Conservation (phyloP, 2,888 invertebrate genomes). For the Acanthopleura granulata region DNA sequence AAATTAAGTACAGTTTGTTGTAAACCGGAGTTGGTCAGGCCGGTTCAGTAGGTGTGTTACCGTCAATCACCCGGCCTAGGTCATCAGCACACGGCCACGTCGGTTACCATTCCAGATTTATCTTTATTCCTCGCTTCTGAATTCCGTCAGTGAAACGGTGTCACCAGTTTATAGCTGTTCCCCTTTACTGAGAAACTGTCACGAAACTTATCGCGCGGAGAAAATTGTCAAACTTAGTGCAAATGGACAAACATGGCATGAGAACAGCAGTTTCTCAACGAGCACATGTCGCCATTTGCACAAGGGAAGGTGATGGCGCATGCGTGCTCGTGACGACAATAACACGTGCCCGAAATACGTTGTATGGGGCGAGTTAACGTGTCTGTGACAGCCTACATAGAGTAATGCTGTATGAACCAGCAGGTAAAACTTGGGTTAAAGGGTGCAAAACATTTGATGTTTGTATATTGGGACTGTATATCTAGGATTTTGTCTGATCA, state of each 20-base stretch:
- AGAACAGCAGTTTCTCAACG: constrained; percentile 35
- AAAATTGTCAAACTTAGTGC: constrained; percentile 22
- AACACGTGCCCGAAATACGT: no score
- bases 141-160: background rate
- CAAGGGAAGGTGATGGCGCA: constrained; percentile 47
- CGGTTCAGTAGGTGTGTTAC: background rate
- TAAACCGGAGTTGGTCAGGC: background rate
- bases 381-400: no score
- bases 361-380: no score
- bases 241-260: constrained; percentile 39
- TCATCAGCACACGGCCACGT: constrained; percentile 26
- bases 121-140: constrained; percentile 1
- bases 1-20: background rate
- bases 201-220: background rate
- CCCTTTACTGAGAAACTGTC: constrained; percentile 15
- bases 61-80: background rate
- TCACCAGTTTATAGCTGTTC: background rate
- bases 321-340: constrained; percentile 35
- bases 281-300: constrained; percentile 66
- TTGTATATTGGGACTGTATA: no score
- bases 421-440: no score
- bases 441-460: no score
- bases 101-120: background rate
- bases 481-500: no score
- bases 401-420: no score